Conservation (phyloP, 2,797 vertebrate species). For the Graptemys geographica region DNA sequence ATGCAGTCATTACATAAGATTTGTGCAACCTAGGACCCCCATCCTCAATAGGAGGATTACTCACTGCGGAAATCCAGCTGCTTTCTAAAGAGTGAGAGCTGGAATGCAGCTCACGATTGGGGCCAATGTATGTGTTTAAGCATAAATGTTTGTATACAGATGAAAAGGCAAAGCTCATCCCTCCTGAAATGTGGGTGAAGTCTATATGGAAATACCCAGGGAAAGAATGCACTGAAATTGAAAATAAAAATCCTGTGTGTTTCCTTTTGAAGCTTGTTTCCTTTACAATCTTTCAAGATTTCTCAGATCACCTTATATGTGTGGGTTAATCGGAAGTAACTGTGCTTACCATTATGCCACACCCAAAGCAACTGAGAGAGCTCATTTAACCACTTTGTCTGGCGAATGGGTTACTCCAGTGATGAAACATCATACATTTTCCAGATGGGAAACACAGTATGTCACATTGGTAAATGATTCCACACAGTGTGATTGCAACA, state of each 20-base stretch:
- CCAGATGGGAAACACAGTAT: background rate
- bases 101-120: slow-evolving; percentile 46
- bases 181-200: slow-evolving; percentile 12
- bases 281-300: slow-evolving; percentile 55
- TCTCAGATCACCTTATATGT: slow-evolving; percentile 51
- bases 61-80: background rate
- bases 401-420: slow-evolving; percentile 30
- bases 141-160: slow-evolving; percentile 68
- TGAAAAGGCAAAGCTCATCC: slow-evolving; percentile 45
- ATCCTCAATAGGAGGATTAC: background rate
- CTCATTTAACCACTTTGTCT: slow-evolving; percentile 23
- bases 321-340: slow-evolving; percentile 23
- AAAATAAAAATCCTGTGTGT: slow-evolving; percentile 56
- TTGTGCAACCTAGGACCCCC: slow-evolving; percentile 21
- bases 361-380: slow-evolving; percentile 23
- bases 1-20: background rate
- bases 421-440: slow-evolving; percentile 15
- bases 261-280: slow-evolving; percentile 33
- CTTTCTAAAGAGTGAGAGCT: background rate
- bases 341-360: slow-evolving; percentile 29
- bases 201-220: slow-evolving; percentile 12
- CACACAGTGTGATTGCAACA: background rate
- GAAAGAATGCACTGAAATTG: slow-evolving; percentile 32
- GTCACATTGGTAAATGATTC: background rate
- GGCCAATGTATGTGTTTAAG: slow-evolving; percentile 52